A percentile compares a stretch with the other conserved stretches of the same genome.
Conservation (phyloP, 2,797 vertebrate genomes). For the Netta rufina region DNA sequence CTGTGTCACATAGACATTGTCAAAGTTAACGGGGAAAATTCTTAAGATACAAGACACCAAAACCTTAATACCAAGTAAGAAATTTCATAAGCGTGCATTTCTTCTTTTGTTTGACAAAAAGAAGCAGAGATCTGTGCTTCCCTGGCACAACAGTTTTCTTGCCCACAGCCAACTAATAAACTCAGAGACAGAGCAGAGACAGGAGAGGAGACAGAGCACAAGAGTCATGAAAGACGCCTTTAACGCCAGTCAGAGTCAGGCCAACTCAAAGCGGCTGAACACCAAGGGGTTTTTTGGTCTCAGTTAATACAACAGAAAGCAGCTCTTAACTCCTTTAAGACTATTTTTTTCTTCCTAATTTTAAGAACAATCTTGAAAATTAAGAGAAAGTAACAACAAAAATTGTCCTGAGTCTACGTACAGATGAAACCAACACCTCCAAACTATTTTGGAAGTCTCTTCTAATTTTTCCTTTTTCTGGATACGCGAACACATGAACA, state of each 20-base stretch:
- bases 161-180: constrained; percentile 16
- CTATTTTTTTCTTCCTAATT: neutral
- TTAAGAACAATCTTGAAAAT: neutral
- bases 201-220: constrained; percentile 16
- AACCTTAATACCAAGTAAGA: neutral
- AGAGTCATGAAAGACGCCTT: neutral
- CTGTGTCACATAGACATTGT: neutral
- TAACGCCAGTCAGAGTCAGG: constrained; percentile 7
- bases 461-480: neutral
- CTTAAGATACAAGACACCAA: neutral
- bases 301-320: neutral
- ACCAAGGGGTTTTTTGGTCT: neutral
- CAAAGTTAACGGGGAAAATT: neutral
- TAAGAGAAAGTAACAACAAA: neutral
- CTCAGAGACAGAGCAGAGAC: neutral
- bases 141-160: neutral
- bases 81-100: neutral
- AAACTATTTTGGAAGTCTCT: neutral
- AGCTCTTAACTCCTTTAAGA: neutral
- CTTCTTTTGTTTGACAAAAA: neutral
- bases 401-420: neutral
- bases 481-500: neutral
- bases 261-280: neutral
- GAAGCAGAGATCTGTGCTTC: neutral
- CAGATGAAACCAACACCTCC: neutral